These are phyloP conservation scores for Onychomys arenicola DNA, from an alignment of 2,797 vertebrate genomes.

Conservation along the genomic window DNA sequence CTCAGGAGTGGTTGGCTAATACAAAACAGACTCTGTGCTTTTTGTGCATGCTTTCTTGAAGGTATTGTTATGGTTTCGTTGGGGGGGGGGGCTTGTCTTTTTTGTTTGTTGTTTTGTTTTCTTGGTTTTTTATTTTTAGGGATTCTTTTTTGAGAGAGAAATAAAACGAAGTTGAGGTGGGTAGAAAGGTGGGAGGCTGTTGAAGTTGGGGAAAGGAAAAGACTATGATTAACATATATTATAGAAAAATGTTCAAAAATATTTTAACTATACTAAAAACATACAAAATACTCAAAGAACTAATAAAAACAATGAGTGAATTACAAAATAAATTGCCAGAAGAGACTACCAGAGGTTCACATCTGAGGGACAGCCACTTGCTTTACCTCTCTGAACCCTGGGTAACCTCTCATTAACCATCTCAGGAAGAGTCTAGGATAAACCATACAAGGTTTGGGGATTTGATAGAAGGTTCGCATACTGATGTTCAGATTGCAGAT, in stretches of 20 bases:
- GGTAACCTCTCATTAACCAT: not conserved
- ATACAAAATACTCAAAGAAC: not conserved
- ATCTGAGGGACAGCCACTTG: not conserved
- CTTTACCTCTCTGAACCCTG: not conserved
- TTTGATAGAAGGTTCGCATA: not conserved
- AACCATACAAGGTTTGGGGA: not conserved
- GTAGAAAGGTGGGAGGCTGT: not conserved
- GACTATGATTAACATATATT: not conserved
- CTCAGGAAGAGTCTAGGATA: not conserved
- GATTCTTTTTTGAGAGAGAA: not conserved
- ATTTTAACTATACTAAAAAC: not conserved
- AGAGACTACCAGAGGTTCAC: not conserved
- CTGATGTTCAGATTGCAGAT: not conserved
- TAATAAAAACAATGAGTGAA: not conserved
- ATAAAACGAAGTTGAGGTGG: not conserved
- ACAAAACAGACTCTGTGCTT: not conserved
- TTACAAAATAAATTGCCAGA: not conserved
- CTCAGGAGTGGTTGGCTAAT: not conserved
- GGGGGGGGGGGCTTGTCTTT: too few relatives aligned
- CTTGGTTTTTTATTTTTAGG: not conserved
- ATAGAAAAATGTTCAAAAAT: not conserved
- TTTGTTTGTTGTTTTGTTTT: not conserved
- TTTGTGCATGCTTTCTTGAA: too few relatives aligned
- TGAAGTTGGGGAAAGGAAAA: not conserved
- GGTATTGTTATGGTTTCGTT: not conserved